phyloP scores from a whole-genome alignment of 37 sponge, comb jelly and placozoan genomes.

The Chondrosia reniformis region DNA sequence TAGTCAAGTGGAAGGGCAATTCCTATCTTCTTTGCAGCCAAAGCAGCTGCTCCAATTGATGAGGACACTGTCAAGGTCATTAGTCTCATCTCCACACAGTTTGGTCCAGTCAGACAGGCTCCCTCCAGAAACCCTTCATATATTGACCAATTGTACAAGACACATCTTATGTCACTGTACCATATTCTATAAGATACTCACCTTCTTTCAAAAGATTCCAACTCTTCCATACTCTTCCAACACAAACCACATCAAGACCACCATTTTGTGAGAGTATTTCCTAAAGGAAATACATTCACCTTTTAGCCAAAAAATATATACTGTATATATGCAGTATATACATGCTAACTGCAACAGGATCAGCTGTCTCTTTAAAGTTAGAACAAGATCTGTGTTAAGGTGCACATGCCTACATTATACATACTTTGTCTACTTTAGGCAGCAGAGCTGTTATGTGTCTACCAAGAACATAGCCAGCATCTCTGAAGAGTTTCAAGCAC shows the following conservation, averaged over 20 bases:
- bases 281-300: constrained; percentile 3
- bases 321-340: neutral
- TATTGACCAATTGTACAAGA: neutral
- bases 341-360: neutral
- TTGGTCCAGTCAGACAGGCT: neutral
- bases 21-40: constrained; percentile 69
- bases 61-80: constrained; percentile 42
- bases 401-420: too few species aligned
- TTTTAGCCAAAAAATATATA: neutral
- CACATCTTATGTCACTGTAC: neutral
- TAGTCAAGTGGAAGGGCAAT: constrained; percentile 58
- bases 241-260: constrained; percentile 54
- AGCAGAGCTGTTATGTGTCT: constrained; percentile 61
- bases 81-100: constrained; percentile 14
- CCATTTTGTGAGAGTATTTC: constrained; percentile 30
- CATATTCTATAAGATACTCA: neutral
- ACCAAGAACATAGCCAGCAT: constrained; percentile 59
- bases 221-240: constrained; percentile 54
- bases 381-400: too few species aligned
- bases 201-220: constrained; percentile 74
- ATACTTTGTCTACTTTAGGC: constrained; percentile 62
- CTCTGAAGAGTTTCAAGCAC: constrained; percentile 41
- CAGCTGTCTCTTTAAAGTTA: neutral
- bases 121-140: neutral
- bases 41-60: constrained; percentile 75